Evolutionary conservation across 2,888 invertebrate species (phyloP).

Genomic region (Ophion slaviceki): DNA sequence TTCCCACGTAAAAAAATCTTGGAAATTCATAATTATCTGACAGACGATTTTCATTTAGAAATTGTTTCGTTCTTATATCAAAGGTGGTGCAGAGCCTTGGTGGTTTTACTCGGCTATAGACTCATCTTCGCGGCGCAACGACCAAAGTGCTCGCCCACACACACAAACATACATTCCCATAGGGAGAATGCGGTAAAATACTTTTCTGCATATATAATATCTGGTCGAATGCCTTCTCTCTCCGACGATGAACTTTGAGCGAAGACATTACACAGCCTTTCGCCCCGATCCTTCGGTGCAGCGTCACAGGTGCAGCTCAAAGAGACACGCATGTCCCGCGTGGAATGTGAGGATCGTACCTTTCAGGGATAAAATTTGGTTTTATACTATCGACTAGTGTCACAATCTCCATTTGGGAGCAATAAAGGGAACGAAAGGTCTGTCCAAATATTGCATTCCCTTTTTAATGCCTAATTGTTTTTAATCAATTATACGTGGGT

Average conservation of each 20-base stretch:
- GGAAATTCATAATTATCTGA: too few relatives aligned
- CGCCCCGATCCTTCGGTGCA: conserved; percentile 3
- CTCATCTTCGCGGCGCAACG: conserved; percentile 17
- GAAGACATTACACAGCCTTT: conserved; percentile 31
- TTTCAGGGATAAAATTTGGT: background rate
- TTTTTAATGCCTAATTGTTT: too few relatives aligned
- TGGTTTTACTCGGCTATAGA: too few relatives aligned
- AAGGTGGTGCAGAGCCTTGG: too few relatives aligned
- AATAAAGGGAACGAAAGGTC: background rate
- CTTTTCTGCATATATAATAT: conserved; percentile 18
- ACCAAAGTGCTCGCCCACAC: conserved; percentile 50
- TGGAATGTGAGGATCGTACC: conserved; percentile 17
- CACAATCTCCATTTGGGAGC: background rate
- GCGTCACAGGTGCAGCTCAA: conserved; percentile 46
- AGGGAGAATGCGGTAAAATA: conserved; percentile 24
- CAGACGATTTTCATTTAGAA: too few relatives aligned
- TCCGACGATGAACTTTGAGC: conserved; percentile 46
- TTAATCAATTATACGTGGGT: too few relatives aligned
- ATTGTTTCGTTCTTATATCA: too few relatives aligned
- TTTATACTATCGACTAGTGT: conserved; percentile 23
- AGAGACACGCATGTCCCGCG: conserved; percentile 28
- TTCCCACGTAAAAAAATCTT: too few relatives aligned
- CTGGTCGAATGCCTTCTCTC: conserved; percentile 4
- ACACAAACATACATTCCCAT: background rate
- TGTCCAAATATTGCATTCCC: too few relatives aligned